phyloP scores from a whole-genome alignment of 2,797 vertebrate species.

The Danio tinwini region DNA sequence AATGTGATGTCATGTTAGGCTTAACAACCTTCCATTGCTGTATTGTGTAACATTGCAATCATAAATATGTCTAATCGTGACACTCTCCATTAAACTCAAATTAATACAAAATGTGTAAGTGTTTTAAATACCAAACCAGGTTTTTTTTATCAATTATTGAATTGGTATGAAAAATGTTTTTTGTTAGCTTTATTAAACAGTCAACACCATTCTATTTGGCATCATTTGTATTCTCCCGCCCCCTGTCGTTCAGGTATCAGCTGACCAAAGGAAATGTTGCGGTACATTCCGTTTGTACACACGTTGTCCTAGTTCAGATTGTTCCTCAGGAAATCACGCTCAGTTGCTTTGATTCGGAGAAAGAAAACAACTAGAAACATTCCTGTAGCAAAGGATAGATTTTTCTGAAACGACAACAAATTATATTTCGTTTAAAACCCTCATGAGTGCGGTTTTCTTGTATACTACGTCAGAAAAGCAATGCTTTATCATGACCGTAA shows the following conservation, averaged over 20 bases:
- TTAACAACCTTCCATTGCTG: too few species aligned
- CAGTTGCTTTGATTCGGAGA: background rate
- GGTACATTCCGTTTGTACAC: background rate
- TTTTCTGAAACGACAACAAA: too few species aligned
- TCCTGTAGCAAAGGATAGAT: background rate
- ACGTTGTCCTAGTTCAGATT: background rate
- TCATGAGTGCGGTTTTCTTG: too few species aligned
- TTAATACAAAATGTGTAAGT: background rate
- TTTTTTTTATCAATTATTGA: too few species aligned
- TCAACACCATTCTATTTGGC: too few species aligned
- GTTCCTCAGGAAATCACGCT: background rate
- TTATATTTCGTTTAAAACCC: too few species aligned
- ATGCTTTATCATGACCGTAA: too few species aligned
- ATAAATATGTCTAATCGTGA: background rate
- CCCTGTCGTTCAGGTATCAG: background rate
- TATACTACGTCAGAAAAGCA: too few species aligned
- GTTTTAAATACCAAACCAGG: background rate
- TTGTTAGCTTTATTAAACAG: too few species aligned
- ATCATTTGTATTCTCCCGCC: too few species aligned
- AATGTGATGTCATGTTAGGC: background rate
- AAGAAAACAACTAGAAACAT: background rate
- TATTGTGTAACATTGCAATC: background rate
- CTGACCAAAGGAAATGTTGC: background rate
- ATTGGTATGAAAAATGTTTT: too few species aligned
- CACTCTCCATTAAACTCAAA: slow-evolving; percentile 4